Evolutionary conservation across 64 coral and sea anemone species (phyloP), one percentile per base, ranked within the genome.

Genomic region (Pocillopora verrucosa): DNA sequence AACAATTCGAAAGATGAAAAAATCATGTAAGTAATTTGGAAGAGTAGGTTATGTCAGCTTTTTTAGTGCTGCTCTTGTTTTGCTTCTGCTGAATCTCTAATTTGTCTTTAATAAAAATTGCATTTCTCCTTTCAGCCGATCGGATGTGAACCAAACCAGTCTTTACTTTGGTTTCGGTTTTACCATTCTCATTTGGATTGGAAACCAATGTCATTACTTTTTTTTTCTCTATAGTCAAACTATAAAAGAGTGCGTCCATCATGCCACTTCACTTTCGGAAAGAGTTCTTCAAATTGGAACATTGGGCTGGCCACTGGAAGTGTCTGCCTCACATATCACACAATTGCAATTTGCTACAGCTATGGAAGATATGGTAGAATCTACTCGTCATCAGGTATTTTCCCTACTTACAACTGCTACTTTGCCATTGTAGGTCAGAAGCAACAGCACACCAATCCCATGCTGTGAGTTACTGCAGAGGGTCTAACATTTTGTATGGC

Each of bases 241-340:
- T 56, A 88, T 97, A 35, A 97, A 94, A 57, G 92, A 93, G 25
- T 94, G 92, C 17, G 88, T 97, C 24, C 84, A 91, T 36, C 88
- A 97, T 34, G 82, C 76, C 72, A 56, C 89, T 78, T 90, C 80
- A 20, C 76, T 97, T 11, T 77, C 91, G 59, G 76, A 76, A 68
- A 88, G 95, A 87, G 95, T 89, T 11, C 72, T 97, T 75, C 72
- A 84, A 73, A 88, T 97, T 11, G 95, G 92, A 61, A 84, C 84
- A 65, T 73, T 97, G 59, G 92, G 93, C 51, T 97, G 95, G 95
- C 95, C 95, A 19, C 73, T 92, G 30, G 69, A 75, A 6, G 51
- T 97, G 15, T 88, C 95, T 36, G 73, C 95, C 37, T 34, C 81
- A 36, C 82, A 84, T 17, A 82, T 90, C 13, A 36, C 93, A 36